Percentiles rank a stretch among this genome's conserved stretches.
These are phyloP conservation scores for Conopomorpha cramerella DNA, from an alignment of 1,140 invertebrate species.

Conservation along the genomic window DNA sequence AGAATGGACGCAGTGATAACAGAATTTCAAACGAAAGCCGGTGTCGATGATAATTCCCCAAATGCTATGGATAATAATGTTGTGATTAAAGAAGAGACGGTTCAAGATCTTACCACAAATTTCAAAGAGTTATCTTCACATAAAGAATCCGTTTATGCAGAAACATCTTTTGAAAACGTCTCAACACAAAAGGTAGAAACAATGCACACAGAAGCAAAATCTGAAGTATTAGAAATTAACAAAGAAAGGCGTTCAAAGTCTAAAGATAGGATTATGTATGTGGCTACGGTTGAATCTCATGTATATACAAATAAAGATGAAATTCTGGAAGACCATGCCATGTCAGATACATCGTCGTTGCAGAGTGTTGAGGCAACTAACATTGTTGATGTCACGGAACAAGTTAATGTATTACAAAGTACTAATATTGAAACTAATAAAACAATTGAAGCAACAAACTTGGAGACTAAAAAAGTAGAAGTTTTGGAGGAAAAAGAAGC, in stretches of 20 bases:
- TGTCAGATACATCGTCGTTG: constrained; percentile 15
- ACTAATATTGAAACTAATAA: too few species aligned
- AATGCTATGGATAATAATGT: too few species aligned
- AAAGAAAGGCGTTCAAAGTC: constrained; percentile 7
- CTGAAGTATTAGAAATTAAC: constrained; percentile 17
- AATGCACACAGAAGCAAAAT: constrained; percentile 23
- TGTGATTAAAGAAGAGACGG: constrained; percentile 11
- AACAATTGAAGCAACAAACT: too few species aligned
- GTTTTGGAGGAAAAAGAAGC: too few species aligned
- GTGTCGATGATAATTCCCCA: constrained; percentile 21
- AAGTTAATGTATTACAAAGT: too few species aligned
- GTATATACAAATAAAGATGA: constrained; percentile 40
- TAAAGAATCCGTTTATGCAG: too few species aligned
- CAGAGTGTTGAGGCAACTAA: constrained; percentile 12
- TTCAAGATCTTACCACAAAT: constrained; percentile 20
- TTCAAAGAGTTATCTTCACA: constrained; percentile 20
- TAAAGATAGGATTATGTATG: constrained; percentile 24
- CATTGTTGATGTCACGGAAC: constrained; percentile 9
- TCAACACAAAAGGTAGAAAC: too few species aligned
- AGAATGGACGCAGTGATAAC: constrained; percentile 40
- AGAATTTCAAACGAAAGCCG: constrained; percentile 32
- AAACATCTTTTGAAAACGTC: too few species aligned
- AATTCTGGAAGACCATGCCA: constrained; percentile 19
- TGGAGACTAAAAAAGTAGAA: too few species aligned
- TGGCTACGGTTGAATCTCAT: constrained; percentile 42